These are phyloP conservation scores for Pharmacophagus antenor DNA, from an alignment of 2,888 invertebrate species.

Conservation along the genomic window DNA sequence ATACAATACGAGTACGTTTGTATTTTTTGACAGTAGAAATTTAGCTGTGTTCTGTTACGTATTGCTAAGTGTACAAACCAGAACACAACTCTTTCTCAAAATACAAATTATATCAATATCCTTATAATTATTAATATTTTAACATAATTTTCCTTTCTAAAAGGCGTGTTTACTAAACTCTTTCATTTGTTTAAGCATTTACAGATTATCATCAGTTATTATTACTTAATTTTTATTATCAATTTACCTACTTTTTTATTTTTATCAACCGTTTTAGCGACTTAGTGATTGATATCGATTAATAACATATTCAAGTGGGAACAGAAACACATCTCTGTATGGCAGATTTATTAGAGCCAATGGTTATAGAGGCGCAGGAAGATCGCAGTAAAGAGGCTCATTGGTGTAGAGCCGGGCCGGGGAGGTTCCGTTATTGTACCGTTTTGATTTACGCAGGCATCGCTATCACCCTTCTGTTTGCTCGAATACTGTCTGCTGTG, in stretches of 20 bases:
- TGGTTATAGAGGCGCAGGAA: slow-evolving; percentile 59
- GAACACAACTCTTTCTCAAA: no score
- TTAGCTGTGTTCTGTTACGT: neutral
- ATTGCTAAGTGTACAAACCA: no score
- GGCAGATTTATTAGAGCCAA: slow-evolving; percentile 75
- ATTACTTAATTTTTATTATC: neutral
- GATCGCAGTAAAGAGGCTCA: slow-evolving; percentile 55
- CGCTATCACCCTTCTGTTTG: slow-evolving; percentile 80
- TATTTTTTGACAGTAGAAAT: no score
- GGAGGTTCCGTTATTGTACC: slow-evolving; percentile 77
- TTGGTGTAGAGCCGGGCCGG: slow-evolving; percentile 55
- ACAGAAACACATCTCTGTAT: slow-evolving; percentile 68
- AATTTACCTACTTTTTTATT: neutral
- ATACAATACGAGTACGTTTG: neutral
- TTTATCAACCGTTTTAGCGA: neutral
- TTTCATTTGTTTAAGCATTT: no score
- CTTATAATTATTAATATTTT: no score
- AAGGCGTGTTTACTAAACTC: no score
- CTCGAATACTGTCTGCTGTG: slow-evolving; percentile 74
- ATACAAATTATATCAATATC: no score
- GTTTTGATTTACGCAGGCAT: slow-evolving; percentile 80
- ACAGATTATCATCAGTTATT: neutral
- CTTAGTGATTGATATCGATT: slow-evolving; percentile 48
- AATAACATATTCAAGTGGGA: slow-evolving; percentile 44
- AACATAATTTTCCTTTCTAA: no score